These are phyloP conservation scores for Uropetala carovei DNA, from an alignment of 2,888 invertebrate species.

Conservation along the genomic window DNA sequence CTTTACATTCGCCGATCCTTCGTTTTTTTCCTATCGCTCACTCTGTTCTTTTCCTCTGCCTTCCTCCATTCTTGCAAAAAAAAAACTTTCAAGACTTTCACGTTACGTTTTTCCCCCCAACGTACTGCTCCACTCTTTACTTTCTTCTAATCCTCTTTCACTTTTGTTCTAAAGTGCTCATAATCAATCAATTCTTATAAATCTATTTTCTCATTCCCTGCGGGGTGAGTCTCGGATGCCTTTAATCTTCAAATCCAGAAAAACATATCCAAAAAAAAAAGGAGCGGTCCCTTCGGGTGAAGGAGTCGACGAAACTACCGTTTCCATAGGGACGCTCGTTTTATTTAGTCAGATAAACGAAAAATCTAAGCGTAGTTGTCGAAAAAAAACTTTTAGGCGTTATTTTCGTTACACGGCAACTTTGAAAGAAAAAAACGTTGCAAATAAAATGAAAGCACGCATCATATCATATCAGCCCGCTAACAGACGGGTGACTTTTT, in stretches of 20 bases:
- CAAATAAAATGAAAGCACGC: conserved; percentile 44
- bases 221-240: conserved; percentile 54
- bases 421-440: conserved; percentile 38
- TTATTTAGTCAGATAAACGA: conserved; percentile 46
- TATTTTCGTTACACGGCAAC: conserved; percentile 58
- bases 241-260: conserved; percentile 43
- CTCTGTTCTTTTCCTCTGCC: background rate
- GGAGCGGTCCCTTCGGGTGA: conserved; percentile 15
- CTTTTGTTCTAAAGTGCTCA: background rate
- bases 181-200: background rate
- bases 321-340: conserved; percentile 31
- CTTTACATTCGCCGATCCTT: background rate
- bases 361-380: conserved; percentile 19
- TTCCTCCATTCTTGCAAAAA: background rate
- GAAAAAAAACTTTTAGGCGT: conserved; percentile 44
- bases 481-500: conserved; percentile 36
- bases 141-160: background rate
- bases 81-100: background rate
- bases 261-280: conserved; percentile 60
- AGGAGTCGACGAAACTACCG: conserved; percentile 15
- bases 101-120: too few relatives aligned
- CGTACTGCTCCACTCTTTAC: background rate
- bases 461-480: conserved; percentile 33
- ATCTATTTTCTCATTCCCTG: conserved; percentile 31
- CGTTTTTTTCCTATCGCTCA: background rate